These are phyloP conservation scores for Ophioninae sp. DNA, from an alignment of 2,888 invertebrate genomes.

Conservation along the genomic window DNA sequence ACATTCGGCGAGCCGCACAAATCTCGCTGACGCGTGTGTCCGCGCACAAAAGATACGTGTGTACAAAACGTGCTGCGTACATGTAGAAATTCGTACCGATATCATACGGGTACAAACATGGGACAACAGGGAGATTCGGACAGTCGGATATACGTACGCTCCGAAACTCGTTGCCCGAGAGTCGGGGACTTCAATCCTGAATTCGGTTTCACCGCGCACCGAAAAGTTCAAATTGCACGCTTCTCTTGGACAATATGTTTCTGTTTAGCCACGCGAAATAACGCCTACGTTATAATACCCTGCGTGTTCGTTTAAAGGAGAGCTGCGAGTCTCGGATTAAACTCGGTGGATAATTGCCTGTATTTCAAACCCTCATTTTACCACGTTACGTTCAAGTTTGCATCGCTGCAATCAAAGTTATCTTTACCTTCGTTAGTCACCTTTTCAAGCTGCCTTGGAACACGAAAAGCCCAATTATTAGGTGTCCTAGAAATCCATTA, in stretches of 20 bases:
- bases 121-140: conserved; percentile 33
- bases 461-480: no score
- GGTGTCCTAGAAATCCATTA: no score
- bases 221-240: conserved; percentile 52
- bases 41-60: conserved; percentile 52
- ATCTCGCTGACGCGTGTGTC: conserved; percentile 70
- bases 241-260: conserved; percentile 34
- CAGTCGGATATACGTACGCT: conserved; percentile 17
- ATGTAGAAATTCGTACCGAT: background rate
- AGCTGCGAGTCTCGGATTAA: no score
- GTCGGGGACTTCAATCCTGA: conserved; percentile 5
- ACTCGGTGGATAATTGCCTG: no score
- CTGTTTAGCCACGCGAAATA: conserved; percentile 24
- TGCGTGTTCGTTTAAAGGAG: no score
- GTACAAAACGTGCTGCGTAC: background rate
- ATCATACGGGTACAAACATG: conserved; percentile 30
- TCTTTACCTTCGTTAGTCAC: no score
- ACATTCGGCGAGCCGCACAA: conserved; percentile 74
- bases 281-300: background rate
- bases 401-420: no score
- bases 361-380: no score
- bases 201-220: conserved; percentile 4
- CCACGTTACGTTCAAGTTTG: no score
- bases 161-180: conserved; percentile 14
- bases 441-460: no score